A percentile compares a stretch with the other conserved stretches of the same genome.
phyloP scores from a whole-genome alignment of 35 echinoderm and acorn worm species.

The Acanthaster planci region DNA sequence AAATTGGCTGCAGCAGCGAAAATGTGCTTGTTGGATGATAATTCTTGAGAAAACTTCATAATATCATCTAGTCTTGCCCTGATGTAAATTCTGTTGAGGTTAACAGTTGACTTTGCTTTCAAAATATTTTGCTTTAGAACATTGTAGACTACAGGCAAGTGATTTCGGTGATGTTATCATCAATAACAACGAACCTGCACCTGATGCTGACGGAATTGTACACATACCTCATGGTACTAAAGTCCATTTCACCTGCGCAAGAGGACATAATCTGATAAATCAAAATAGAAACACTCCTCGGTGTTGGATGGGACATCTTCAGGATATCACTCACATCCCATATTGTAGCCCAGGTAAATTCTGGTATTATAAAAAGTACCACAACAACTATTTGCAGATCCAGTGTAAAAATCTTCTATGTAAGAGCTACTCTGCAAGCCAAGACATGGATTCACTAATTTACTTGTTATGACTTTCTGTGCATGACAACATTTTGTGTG shows the following conservation, averaged over 20 bases:
- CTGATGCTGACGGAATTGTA: background rate
- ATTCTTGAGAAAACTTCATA: too few species aligned
- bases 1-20: too few species aligned
- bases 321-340: background rate
- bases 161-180: background rate
- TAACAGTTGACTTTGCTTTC: background rate
- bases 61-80: too few species aligned
- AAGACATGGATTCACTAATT: too few species aligned
- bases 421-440: too few species aligned
- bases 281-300: background rate
- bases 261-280: background rate
- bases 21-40: too few species aligned
- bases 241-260: background rate
- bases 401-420: too few species aligned
- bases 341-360: background rate
- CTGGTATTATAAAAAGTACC: background rate
- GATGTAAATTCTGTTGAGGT: background rate
- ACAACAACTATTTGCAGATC: too few species aligned
- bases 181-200: background rate
- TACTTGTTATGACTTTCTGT: too few species aligned
- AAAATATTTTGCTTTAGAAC: background rate
- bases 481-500: too few species aligned
- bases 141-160: background rate
- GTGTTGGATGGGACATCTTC: background rate
- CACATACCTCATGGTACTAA: background rate